Conservation (phyloP, 2,113 vertebrate genomes). For the Solea senegalensis region DNA sequence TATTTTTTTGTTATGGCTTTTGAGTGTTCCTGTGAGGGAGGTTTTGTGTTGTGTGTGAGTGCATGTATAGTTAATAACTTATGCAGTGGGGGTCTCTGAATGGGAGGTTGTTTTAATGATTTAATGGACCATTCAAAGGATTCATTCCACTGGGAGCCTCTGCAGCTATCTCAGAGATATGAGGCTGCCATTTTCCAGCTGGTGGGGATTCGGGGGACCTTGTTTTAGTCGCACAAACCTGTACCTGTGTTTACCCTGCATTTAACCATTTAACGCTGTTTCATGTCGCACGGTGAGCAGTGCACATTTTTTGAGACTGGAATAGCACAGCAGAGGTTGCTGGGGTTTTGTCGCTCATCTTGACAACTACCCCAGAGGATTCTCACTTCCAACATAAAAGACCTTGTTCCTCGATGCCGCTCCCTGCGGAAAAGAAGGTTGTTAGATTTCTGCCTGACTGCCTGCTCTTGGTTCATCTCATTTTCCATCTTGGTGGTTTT, state of each 20-base stretch:
- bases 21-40: constrained; percentile 26
- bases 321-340: constrained; percentile 3
- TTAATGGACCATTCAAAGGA: constrained; percentile 65
- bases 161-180: constrained; percentile 43
- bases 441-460: constrained; percentile 33
- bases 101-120: constrained; percentile 67
- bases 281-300: constrained; percentile 8
- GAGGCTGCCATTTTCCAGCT: constrained; percentile 51
- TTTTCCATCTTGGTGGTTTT: constrained; percentile 14
- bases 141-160: constrained; percentile 43
- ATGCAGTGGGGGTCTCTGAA: constrained; percentile 55
- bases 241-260: constrained; percentile 27
- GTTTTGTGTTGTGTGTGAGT: constrained; percentile 35
- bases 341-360: constrained; percentile 28
- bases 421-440: constrained; percentile 7
- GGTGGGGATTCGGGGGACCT: constrained; percentile 26
- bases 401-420: constrained; percentile 22
- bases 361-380: constrained; percentile 29
- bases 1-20: constrained; percentile 28
- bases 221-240: constrained; percentile 7
- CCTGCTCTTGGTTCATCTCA: constrained; percentile 19
- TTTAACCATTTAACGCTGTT: background rate
- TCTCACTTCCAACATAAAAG: constrained; percentile 14
- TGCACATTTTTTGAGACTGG: constrained; percentile 7
- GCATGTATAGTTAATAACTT: constrained; percentile 50